Base-by-base conservation (phyloP, 2,888 invertebrate genomes). In the Drosophila borborema region DNA sequence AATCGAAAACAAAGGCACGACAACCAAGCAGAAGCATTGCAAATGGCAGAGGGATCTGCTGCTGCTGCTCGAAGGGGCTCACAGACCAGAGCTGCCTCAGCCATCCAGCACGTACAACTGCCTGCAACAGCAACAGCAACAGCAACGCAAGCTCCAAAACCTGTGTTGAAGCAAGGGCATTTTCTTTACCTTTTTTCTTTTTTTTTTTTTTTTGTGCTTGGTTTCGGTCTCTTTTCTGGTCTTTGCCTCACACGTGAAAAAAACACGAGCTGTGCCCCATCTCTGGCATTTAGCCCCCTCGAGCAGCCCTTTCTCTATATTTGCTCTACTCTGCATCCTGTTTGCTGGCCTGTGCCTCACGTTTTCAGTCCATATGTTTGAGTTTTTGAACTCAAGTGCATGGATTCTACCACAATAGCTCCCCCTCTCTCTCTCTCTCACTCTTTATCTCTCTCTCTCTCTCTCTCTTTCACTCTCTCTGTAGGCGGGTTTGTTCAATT, bases 1-100 rank as follows among this genome's bases (percentile, higher is more conserved):
- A 71, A 69, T 81, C 85, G 87, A 86, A 85, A 85, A 86, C 85
- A 86, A 86, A 86, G 85, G 87, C 87, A 64, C 72, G 76, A 65
- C 80, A 67, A 77, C 68, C 68, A 72, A 80, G 56, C 65, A 70
- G 70, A 58, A 72, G 62, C 55, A 69, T 48, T 64, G 59, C 80
- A 64, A 68, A 64, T 60, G 64, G 70, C 16, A 53, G 45, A 20
- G n/a, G 51, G 53, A 65, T 67, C 56, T 55, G 60, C 38, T 66
- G 60, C 38, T 66, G 48, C 56, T 48, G 54, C 55, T 49, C 12
- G 46, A 3, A 8, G 59, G 54, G 64, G 46, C 23, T n/a, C 10
- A 23, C 54, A 16, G 54, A n/a, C 38, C 54, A 8, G 12, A 14
- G 36, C 20, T 63, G 63, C 65, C 53, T 20, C 53, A 23, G 38